Percentiles rank a stretch among this genome's conserved stretches.
Conservation (phyloP, 2,113 vertebrate species). For the Baryphthengus martii region DNA sequence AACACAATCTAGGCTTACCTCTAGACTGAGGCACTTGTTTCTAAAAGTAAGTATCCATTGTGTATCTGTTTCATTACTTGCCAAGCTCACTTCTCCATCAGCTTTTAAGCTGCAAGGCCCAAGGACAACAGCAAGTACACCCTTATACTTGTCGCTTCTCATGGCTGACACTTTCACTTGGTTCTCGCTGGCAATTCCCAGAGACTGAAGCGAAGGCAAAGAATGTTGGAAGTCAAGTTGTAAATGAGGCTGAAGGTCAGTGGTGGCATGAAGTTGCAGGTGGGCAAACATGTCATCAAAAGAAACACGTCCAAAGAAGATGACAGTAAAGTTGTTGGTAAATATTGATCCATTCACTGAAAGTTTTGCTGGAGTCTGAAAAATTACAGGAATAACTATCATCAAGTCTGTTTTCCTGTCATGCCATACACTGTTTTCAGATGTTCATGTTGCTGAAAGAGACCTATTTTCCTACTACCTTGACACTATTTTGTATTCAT, state of each 20-base stretch:
- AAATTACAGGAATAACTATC: not conserved
- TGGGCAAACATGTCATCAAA: conserved; percentile 24
- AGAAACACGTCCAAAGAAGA: conserved; percentile 41
- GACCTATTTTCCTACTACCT: not conserved
- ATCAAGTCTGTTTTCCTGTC: not conserved
- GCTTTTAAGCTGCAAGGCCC: conserved; percentile 73
- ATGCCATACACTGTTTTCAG: not conserved
- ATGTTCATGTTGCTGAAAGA: not conserved
- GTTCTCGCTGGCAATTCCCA: conserved; percentile 69
- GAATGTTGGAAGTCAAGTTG: conserved; percentile 70
- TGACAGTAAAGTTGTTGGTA: conserved; percentile 34
- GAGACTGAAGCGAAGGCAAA: conserved; percentile 47
- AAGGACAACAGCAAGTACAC: conserved; percentile 57
- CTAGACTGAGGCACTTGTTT: conserved; percentile 69
- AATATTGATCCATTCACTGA: conserved; percentile 71
- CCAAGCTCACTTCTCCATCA: conserved; percentile 19
- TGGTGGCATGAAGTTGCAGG: conserved; percentile 38
- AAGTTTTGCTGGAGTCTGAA: conserved; percentile 68
- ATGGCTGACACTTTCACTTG: conserved; percentile 50
- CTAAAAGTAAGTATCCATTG: conserved; percentile 66
- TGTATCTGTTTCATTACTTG: not conserved
- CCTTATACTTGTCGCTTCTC: not conserved
- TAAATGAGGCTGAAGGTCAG: conserved; percentile 17
- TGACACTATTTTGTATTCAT: not conserved
- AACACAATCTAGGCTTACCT: conserved; percentile 60